Base-by-base conservation (phyloP, 2,113 vertebrate species). In the Dascyllus trimaculatus region DNA sequence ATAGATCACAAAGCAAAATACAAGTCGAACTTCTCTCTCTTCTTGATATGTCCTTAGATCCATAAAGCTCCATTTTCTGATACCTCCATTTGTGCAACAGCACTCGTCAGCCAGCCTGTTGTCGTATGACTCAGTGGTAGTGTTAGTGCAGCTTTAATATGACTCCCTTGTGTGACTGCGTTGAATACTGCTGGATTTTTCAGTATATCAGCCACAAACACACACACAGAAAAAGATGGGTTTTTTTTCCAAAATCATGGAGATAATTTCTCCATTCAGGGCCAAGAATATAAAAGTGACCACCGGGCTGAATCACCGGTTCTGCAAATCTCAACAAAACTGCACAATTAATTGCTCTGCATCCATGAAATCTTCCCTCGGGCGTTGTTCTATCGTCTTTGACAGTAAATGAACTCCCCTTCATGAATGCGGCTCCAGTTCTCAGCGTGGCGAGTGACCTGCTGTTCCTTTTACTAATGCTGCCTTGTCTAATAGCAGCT, bases 401-500 rank as follows among this genome's bases (percentile, higher is more conserved):
- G 26, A 64, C 63, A 59, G 32, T 48, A 46, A 75, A 66, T 19
- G 43, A 72, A 67, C 67, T 43, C 29, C 19, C 8, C 4, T 46
- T 70, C 67, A 29, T 49, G 26, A 46, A 58, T 71, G 49, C 52
- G 14, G 17, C 58, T 73, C 66, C 22, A 24, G 13, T 18, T 78
- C 53, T 51, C 73, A 71, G 69, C 77, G 49, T 45, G 54, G 72
- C 26, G 22, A 65, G 17, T 52, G 58, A 73, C 57, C 70, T 52
- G 63, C 60, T 80, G 32, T 49, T 61, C 69, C 68, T 72, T 53
- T 38, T 48, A 15, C 57, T 69, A 53, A 67, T 19, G 60, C 70
- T 70, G 72, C 49, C 72, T 76, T 22, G 43, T 82, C 62, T 76
- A 89, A 83, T 78, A 85, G 76, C 35, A 54, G 64, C 49, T 71